Percentiles rank a stretch among this genome's conserved stretches.
Conservation (phyloP, 2,888 invertebrate genomes). For the Meganola albula region DNA sequence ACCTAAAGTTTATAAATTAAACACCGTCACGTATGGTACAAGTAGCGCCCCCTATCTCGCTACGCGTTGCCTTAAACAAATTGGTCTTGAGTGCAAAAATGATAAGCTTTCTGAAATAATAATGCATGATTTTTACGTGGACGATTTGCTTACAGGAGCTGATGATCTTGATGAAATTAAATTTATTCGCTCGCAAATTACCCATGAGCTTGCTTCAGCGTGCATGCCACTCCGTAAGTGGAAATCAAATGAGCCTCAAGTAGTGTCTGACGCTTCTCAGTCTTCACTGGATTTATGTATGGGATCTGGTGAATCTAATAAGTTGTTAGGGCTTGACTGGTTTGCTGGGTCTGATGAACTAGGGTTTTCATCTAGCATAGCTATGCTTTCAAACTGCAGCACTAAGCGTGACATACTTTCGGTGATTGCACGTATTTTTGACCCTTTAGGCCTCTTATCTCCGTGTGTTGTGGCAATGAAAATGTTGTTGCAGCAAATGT, state of each 20-base stretch:
- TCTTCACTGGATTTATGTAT: slow-evolving; percentile 8
- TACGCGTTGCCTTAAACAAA: slow-evolving; percentile 21
- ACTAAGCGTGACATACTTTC: slow-evolving; percentile 25
- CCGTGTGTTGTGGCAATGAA: slow-evolving; percentile 21
- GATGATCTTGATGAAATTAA: slow-evolving; percentile 10
- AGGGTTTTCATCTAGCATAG: slow-evolving; percentile 9
- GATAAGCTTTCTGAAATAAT: slow-evolving; percentile 14
- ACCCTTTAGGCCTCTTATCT: no score
- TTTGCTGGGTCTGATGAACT: slow-evolving; percentile 18
- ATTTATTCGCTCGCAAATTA: slow-evolving; percentile 9
- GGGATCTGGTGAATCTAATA: slow-evolving; percentile 1
- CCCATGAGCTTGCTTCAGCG: slow-evolving; percentile 17
- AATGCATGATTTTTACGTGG: slow-evolving; percentile 26
- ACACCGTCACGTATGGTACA: slow-evolving; percentile 28
- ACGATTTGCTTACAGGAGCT: slow-evolving; percentile 17
- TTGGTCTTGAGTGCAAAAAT: slow-evolving; percentile 22
- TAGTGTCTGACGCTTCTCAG: slow-evolving; percentile 7
- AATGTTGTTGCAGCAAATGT: slow-evolving; percentile 24
- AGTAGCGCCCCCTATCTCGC: slow-evolving; percentile 27
- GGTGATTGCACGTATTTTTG: slow-evolving; percentile 19
- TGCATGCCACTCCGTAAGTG: slow-evolving; percentile 24
- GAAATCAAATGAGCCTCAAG: slow-evolving; percentile 22
- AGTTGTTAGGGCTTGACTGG: slow-evolving; percentile 10
- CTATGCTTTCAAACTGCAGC: slow-evolving; percentile 1
- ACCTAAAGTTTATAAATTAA: slow-evolving; percentile 16